Base-by-base conservation (phyloP, 2,797 vertebrate genomes). In the Microtus californicus region DNA sequence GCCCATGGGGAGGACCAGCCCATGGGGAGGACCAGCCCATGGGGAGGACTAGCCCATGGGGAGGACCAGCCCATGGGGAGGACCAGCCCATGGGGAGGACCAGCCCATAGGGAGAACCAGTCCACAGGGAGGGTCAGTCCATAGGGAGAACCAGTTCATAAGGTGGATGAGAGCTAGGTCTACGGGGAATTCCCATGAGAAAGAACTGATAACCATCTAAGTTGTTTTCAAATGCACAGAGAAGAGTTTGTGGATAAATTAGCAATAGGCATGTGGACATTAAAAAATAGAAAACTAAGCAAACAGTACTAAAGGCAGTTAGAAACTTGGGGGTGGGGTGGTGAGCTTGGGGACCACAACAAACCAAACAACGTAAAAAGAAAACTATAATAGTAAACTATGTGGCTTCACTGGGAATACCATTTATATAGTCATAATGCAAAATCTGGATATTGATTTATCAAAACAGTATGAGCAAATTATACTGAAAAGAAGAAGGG, bases 301-400 rank as follows among this genome's bases (percentile, higher is more conserved):
- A 89, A 91, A 51, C 61, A 92, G 82, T 31, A 93, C 56, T 59
- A 67, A 73, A 94, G 82, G 79, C 80, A 91, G 63, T 61, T 74
- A 85, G 37, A 63, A 79, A 92, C 7, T 83, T 21, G 34, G 13
- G 81, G 61, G 29, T 1, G 10, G 51, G 63, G 40, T 67, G 34
- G 82, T 59, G 14, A 59, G 73, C 23, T 13, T 48, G 45, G 19
- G 89, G 85, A 63, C 61, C 45, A 91, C 25, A 94, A 63, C 31
- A 69, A 48, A 51, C 45, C 48, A 86, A 86, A 51, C 45, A 90
- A 15, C 56, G 29, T 54, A 91, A 74, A 85, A 89, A 77, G 85
- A n/a, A 73, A 73, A 87, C 59, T 51, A 76, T 17, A 56, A 71
- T 48, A 77, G 87, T 54, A 48, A 79, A 37, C 51, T 69, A 63